Conservation (phyloP, 2,797 vertebrate species). For the Enteromius anoplus region DNA sequence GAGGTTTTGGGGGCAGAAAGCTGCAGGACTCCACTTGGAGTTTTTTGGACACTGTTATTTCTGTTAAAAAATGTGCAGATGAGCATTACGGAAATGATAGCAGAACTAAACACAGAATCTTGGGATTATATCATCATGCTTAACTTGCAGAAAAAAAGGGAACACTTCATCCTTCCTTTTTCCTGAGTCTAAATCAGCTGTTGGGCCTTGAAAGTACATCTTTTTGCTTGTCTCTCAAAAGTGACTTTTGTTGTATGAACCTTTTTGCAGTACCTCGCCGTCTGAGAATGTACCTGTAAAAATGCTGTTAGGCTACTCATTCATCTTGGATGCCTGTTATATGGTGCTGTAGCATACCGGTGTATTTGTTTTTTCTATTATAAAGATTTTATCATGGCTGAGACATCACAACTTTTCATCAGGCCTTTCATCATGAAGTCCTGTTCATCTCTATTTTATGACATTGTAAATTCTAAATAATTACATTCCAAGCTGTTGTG, state of each 20-base stretch:
- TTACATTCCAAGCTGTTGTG: background rate
- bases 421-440: constrained; percentile 1
- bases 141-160: constrained; percentile 22
- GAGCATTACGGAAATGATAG: constrained; percentile 3
- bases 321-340: constrained; percentile 63
- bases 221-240: background rate
- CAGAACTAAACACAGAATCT: constrained; percentile 23
- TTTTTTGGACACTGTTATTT: constrained; percentile 27
- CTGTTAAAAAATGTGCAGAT: background rate
- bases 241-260: background rate
- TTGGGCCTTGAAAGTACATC: background rate
- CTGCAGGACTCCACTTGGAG: background rate
- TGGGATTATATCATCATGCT: constrained; percentile 22
- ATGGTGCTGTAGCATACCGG: constrained; percentile 54
- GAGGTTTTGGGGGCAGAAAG: constrained; percentile 35
- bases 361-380: constrained; percentile 57
- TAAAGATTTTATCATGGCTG: background rate
- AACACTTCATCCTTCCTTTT: constrained; percentile 17
- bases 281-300: constrained; percentile 28
- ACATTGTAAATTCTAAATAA: background rate
- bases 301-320: constrained; percentile 45
- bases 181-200: constrained; percentile 5
- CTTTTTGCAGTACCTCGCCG: background rate
- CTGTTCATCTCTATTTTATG: background rate
- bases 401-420: background rate